Evolutionary conservation across 2,113 vertebrate genomes (phyloP), one percentile per base, ranked within the genome.

Genomic region (Paramormyrops kingsleyae): DNA sequence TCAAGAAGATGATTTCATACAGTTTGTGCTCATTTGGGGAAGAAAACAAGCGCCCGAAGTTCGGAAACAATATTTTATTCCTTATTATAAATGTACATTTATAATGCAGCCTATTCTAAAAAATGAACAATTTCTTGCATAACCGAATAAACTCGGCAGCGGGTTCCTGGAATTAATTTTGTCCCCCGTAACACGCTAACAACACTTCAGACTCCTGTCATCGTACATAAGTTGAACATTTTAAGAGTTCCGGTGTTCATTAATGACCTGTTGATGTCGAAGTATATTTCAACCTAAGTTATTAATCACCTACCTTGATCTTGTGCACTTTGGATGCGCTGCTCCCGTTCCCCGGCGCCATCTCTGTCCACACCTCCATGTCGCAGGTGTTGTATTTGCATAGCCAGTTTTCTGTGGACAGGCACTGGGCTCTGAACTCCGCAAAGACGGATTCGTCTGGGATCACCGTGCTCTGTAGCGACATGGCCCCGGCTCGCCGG

Each of bases 291-390:
- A 80, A 39, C 35, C 1, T 44, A 83, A 35, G 77, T 39, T 86
- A 49, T 27, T 47, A 6, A 87, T 31, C 24, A 47, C 93, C 90
- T 77, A 96, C 97, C 95, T 96, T 97, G 83, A 97, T 94, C 80
- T 94, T 96, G 90, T 96, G 96, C 24, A 96, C 35, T 92, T 95
- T 96, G 0, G 92, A 77, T 0, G 83, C 59, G 12, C 24, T 47
- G 24, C 3, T 91, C 19, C 90, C 59, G 1, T 91, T 93, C 3
- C 27, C 91, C 42, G 92, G 56, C 0, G 92, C 85, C 3, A 77
- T 85, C 31, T 96, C 95, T 8, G 95, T 91, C 94, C 96, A 96
- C 21, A 97, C 95, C 50, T 95, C 93, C 93, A 96, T 95, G 0
- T 92, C 95, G 1, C 92, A 56, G 0, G 92, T 94, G 17, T 93